These are phyloP conservation scores for Drosophila kurseongensis DNA, from an alignment of 1,140 invertebrate species.

Conservation along the genomic window DNA sequence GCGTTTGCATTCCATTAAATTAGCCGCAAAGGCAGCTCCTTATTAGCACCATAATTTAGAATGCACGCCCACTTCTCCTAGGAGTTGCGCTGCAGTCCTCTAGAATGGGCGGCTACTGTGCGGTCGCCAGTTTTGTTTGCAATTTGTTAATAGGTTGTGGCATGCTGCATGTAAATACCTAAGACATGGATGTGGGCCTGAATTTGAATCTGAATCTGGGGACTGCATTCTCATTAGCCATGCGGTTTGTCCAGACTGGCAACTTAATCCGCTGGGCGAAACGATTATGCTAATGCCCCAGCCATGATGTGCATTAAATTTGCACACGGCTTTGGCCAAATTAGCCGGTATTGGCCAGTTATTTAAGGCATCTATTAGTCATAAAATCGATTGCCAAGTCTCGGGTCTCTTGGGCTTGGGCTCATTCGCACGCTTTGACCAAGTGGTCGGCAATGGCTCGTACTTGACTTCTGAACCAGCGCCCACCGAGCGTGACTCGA, in stretches of 20 bases:
- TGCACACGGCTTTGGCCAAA: conserved; percentile 70
- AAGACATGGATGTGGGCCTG: conserved; percentile 14
- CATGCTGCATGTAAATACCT: conserved; percentile 75
- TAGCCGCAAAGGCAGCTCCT: conserved; percentile 70
- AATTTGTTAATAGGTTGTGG: conserved; percentile 81
- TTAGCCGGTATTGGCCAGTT: conserved; percentile 68
- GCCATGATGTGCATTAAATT: conserved; percentile 64
- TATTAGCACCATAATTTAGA: conserved; percentile 74
- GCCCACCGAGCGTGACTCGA: conserved; percentile 80
- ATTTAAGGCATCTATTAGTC: conserved; percentile 79
- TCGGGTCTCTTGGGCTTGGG: conserved; percentile 18
- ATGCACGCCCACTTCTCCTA: conserved; percentile 68
- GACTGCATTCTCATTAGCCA: conserved; percentile 66
- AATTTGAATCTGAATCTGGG: conserved; percentile 2
- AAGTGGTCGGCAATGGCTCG: conserved; percentile 57
- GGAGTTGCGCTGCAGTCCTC: not conserved
- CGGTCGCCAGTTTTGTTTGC: conserved; percentile 73
- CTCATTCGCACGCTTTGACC: conserved; percentile 77
- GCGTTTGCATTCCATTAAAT: conserved; percentile 75
- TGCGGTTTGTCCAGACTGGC: conserved; percentile 53
- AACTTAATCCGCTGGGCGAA: conserved; percentile 58
- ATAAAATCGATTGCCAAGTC: conserved; percentile 51
- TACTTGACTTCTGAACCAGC: conserved; percentile 82
- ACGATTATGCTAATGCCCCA: conserved; percentile 58
- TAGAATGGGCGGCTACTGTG: conserved; percentile 56